These are phyloP conservation scores for Prionailurus viverrinus DNA, from an alignment of 2,113 vertebrate species.

Conservation along the genomic window DNA sequence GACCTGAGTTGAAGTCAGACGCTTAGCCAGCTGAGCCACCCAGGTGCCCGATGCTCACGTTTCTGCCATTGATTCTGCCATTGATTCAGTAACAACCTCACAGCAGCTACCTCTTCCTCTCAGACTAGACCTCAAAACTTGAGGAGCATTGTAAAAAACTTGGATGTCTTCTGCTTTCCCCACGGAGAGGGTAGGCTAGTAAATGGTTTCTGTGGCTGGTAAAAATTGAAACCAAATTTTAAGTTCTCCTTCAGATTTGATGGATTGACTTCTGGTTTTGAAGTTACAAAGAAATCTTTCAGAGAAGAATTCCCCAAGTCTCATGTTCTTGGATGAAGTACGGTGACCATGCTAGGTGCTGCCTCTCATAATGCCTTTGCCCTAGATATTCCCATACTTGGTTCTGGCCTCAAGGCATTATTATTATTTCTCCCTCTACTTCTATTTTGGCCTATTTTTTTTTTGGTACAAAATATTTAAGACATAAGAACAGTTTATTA, in stretches of 20 bases:
- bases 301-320: neutral
- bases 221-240: neutral
- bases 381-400: neutral
- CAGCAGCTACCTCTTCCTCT: neutral
- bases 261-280: neutral
- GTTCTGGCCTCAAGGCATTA: neutral
- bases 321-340: neutral
- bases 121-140: neutral
- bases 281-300: neutral
- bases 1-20: no score
- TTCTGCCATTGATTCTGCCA: neutral
- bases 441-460: neutral
- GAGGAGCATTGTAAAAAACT: neutral
- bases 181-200: neutral
- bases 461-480: neutral
- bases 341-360: neutral
- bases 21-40: no score
- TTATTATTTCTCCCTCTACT: neutral
- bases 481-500: neutral
- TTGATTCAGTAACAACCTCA: neutral
- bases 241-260: neutral
- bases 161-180: neutral
- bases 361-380: neutral
- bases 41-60: no score
- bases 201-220: neutral